These are phyloP conservation scores for Microtus pennsylvanicus DNA, from an alignment of 2,113 vertebrate genomes.

Conservation along the genomic window DNA sequence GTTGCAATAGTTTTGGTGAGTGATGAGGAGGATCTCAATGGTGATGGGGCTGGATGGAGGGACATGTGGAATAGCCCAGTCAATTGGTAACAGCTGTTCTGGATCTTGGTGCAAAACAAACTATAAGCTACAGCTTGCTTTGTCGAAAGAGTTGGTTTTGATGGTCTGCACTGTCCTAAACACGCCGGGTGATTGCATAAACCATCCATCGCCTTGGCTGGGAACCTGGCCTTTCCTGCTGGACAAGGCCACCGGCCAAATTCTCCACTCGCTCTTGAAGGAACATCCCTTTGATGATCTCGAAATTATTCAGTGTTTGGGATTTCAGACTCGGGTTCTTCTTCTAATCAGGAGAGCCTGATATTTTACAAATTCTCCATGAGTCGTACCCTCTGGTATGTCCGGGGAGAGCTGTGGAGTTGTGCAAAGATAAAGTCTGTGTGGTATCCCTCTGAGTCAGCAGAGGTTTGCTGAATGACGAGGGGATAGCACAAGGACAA, in stretches of 20 bases:
- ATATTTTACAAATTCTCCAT: conserved; percentile 10
- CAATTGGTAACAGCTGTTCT: conserved; percentile 77
- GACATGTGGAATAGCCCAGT: conserved; percentile 68
- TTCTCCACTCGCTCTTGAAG: conserved; percentile 71
- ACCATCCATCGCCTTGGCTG: not conserved
- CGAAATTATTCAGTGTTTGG: conserved; percentile 41
- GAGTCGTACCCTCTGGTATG: not conserved
- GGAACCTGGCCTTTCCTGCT: conserved; percentile 56
- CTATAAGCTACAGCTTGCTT: conserved; percentile 60
- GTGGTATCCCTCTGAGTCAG: not conserved
- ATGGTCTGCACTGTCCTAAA: conserved; percentile 62
- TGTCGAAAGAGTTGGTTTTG: conserved; percentile 67
- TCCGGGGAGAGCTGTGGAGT: conserved; percentile 3
- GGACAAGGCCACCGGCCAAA: conserved; percentile 20
- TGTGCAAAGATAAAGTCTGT: conserved; percentile 25
- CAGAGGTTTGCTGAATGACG: not conserved
- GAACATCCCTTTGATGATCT: conserved; percentile 65
- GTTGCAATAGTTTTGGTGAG: conserved; percentile 76
- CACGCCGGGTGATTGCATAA: conserved; percentile 43
- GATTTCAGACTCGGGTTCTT: conserved; percentile 55
- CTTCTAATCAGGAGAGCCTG: conserved; percentile 2
- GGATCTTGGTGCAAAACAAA: conserved; percentile 74
- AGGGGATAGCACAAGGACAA: not conserved
- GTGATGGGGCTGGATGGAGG: conserved; percentile 57
- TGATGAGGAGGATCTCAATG: conserved; percentile 49